These are phyloP conservation scores for Hyles lineata DNA, from an alignment of 2,888 invertebrate genomes.

Conservation along the genomic window DNA sequence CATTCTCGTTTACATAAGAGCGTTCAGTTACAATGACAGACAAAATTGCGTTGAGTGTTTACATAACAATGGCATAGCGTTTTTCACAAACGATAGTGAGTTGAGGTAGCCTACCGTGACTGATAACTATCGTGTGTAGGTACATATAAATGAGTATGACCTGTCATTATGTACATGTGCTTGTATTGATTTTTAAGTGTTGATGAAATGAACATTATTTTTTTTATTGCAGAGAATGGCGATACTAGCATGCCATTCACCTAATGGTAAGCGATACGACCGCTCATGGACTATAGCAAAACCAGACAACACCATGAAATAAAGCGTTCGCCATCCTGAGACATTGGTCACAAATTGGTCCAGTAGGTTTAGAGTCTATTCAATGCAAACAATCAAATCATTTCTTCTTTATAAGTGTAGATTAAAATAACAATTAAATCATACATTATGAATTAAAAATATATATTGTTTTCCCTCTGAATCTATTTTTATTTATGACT, in stretches of 20 bases:
- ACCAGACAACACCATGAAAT: too few relatives aligned
- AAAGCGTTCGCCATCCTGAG: too few relatives aligned
- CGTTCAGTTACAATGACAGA: background rate
- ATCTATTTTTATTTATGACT: too few relatives aligned
- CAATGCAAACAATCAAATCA: too few relatives aligned
- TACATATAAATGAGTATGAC: background rate
- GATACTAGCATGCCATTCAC: background rate
- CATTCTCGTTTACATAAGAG: background rate
- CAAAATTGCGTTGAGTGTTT: background rate
- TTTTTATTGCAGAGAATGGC: background rate
- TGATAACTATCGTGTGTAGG: conserved; percentile 5
- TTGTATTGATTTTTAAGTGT: conserved; percentile 23
- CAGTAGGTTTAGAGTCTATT: too few relatives aligned
- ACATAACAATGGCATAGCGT: conserved; percentile 10
- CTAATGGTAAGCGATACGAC: too few relatives aligned
- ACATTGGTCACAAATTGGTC: too few relatives aligned
- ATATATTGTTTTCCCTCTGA: too few relatives aligned
- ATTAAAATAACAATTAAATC: too few relatives aligned
- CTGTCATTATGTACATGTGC: conserved; percentile 22
- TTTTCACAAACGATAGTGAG: conserved; percentile 6
- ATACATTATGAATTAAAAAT: too few relatives aligned
- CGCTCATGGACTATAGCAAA: too few relatives aligned
- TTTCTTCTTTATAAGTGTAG: too few relatives aligned
- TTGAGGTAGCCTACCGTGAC: conserved; percentile 13
- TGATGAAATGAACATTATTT: background rate